These are phyloP conservation scores for Hyperopisus bebe DNA, from an alignment of 2,113 vertebrate genomes.

Conservation along the genomic window DNA sequence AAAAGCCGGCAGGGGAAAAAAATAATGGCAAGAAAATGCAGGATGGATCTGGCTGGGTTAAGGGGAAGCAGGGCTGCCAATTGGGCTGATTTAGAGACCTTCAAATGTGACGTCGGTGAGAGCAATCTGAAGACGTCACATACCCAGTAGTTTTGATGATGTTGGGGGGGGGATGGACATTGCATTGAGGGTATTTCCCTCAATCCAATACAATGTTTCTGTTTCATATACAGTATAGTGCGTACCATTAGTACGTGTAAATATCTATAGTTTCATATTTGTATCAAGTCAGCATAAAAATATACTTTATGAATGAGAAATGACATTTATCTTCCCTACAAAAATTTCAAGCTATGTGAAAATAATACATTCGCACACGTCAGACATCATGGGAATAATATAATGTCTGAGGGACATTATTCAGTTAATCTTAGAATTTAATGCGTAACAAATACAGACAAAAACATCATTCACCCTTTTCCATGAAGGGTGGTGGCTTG, in stretches of 20 bases:
- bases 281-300: background rate
- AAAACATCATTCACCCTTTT: background rate
- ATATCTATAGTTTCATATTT: background rate
- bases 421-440: background rate
- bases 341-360: background rate
- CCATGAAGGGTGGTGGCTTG: background rate
- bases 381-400: background rate
- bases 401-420: background rate
- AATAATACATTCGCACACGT: background rate
- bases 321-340: too few relatives aligned
- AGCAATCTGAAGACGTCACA: background rate
- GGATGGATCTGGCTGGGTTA: background rate
- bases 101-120: background rate
- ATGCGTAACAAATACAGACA: background rate
- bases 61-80: background rate
- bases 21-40: background rate
- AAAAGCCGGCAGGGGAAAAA: background rate
- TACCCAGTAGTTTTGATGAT: background rate
- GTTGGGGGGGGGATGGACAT: too few relatives aligned
- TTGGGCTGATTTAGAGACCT: background rate
- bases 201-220: too few relatives aligned
- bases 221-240: too few relatives aligned
- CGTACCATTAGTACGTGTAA: background rate
- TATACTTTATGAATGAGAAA: background rate
- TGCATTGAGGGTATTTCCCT: background rate